Conservation (phyloP, 1,140 invertebrate genomes). For the Pomacea maculata region DNA sequence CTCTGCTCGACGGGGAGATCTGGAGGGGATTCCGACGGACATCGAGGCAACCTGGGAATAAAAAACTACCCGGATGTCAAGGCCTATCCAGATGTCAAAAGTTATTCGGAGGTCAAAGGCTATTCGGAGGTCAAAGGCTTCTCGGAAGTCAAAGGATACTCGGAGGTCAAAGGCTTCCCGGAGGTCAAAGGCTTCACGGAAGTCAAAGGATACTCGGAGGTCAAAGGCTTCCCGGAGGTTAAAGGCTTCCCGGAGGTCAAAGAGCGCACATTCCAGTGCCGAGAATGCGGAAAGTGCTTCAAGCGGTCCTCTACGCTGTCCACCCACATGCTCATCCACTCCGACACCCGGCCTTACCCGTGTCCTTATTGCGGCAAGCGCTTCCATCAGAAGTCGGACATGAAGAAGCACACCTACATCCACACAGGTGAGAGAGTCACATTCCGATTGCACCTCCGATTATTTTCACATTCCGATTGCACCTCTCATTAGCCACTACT, state of each 20-base stretch:
- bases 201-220: not conserved
- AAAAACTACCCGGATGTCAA: not conserved
- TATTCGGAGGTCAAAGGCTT: not conserved
- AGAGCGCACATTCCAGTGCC: constrained; percentile 84
- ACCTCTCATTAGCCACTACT: too few species aligned
- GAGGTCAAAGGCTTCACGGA: not conserved
- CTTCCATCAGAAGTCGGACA: constrained; percentile 99
- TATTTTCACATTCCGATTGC: not conserved
- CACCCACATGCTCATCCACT: constrained; percentile 97
- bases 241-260: not conserved
- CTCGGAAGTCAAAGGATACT: not conserved
- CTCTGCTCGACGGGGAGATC: not conserved
- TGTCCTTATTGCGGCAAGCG: constrained; percentile 84
- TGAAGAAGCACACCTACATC: constrained; percentile 99
- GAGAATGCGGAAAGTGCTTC: constrained; percentile 97
- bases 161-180: too few species aligned
- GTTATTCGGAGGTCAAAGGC: not conserved
- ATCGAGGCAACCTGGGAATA: not conserved
- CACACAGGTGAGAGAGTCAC: constrained; percentile 82
- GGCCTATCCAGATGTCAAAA: not conserved
- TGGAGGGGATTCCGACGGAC: too few species aligned
- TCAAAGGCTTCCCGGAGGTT: not conserved
- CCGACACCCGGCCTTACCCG: constrained; percentile 78
- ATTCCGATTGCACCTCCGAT: too few species aligned
- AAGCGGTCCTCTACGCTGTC: constrained; percentile 96